These are phyloP conservation scores for Lasiurus borealis DNA, from an alignment of 2,113 vertebrate genomes.

Conservation along the genomic window DNA sequence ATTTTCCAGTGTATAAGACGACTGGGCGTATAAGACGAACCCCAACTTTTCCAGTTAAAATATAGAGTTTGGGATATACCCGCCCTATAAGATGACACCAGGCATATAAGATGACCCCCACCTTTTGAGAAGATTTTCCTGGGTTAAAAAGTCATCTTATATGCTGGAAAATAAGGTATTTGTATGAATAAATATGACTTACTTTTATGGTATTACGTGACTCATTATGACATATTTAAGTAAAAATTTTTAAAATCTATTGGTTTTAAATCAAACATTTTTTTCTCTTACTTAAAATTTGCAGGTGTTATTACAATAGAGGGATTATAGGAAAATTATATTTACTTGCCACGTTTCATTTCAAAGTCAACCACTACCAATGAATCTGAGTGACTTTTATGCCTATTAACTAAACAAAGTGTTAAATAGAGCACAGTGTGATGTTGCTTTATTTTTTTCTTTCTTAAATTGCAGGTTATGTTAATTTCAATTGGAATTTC, in stretches of 20 bases:
- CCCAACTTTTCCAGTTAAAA: too few relatives aligned
- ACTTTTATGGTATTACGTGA: neutral
- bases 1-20: too few relatives aligned
- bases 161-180: neutral
- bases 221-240: neutral
- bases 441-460: constrained; percentile 8
- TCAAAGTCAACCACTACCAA: neutral
- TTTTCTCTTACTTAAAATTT: neutral
- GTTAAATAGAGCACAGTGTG: neutral
- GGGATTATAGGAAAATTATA: neutral
- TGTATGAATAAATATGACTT: neutral
- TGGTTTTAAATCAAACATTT: neutral
- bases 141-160: too few relatives aligned
- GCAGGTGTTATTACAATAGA: neutral
- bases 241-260: neutral
- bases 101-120: too few relatives aligned
- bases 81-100: too few relatives aligned
- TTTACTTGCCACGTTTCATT: neutral
- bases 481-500: neutral
- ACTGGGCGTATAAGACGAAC: too few relatives aligned
- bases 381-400: neutral
- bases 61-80: too few relatives aligned
- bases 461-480: constrained; percentile 6
- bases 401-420: neutral
- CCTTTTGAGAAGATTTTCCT: too few relatives aligned